phyloP scores from a whole-genome alignment of 2,113 vertebrate genomes.

The Sciurus niger region DNA sequence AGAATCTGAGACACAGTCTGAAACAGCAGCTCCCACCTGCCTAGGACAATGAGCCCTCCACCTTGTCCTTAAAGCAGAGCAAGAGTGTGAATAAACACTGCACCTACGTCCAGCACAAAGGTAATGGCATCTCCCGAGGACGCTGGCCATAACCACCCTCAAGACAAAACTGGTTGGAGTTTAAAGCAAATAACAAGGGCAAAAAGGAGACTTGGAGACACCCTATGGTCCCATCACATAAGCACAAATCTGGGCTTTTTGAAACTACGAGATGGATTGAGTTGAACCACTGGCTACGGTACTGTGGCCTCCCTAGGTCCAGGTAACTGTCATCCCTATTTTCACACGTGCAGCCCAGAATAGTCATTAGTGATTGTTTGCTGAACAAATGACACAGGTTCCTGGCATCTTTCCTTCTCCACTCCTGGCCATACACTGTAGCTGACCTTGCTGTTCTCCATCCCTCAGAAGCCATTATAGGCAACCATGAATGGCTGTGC shows the following conservation, averaged over 20 bases:
- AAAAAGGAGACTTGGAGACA: not conserved
- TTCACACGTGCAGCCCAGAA: not conserved
- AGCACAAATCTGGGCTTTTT: not conserved
- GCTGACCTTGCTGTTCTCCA: not conserved
- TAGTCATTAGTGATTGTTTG: not conserved
- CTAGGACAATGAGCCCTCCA: not conserved
- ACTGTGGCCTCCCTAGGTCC: not conserved
- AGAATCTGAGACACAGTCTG: not conserved
- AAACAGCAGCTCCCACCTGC: not conserved
- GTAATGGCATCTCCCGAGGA: not conserved
- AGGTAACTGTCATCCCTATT: not conserved
- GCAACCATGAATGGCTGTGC: not conserved
- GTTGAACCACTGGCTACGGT: not conserved
- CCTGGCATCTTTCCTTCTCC: not conserved
- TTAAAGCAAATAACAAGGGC: slow-evolving; percentile 25
- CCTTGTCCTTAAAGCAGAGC: not conserved
- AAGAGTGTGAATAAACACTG: not conserved
- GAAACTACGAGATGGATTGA: not conserved
- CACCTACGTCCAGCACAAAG: not conserved
- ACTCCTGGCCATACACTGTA: not conserved
- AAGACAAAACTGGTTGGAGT: not conserved
- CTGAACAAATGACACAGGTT: not conserved
- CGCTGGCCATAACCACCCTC: not conserved
- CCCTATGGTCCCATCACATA: not conserved
- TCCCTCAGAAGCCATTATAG: not conserved